Percentiles rank a stretch among this genome's conserved stretches.
Conservation (phyloP, 2,113 vertebrate species). For the Chaetodon trifascialis region DNA sequence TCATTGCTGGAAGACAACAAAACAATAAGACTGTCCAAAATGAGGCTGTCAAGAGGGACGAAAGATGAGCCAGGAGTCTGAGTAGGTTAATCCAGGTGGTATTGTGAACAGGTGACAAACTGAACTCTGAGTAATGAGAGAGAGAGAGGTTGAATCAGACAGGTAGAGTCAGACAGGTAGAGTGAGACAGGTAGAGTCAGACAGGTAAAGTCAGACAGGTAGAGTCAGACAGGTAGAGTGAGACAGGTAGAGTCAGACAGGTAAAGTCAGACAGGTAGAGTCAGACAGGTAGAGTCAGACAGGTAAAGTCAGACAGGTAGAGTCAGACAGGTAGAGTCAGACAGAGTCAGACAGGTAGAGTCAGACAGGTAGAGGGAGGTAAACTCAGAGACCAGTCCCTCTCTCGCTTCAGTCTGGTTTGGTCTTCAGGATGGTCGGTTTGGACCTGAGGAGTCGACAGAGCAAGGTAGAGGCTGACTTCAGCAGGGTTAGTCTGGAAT, state of each 20-base stretch:
- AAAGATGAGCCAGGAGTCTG: constrained; percentile 30
- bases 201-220: background rate
- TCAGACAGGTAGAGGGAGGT: constrained; percentile 18
- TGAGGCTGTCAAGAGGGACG: background rate
- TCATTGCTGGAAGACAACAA: background rate
- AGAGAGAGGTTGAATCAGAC: background rate
- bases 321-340: no score
- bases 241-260: constrained; percentile 2
- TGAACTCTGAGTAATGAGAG: constrained; percentile 19
- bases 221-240: no score
- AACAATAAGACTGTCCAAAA: constrained; percentile 16
- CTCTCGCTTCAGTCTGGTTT: background rate
- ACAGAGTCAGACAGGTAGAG: background rate
- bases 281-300: background rate
- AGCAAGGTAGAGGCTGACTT: constrained; percentile 41
- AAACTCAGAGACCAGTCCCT: background rate
- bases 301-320: background rate
- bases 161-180: background rate
- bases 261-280: no score
- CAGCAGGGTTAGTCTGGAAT: background rate
- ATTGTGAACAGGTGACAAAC: constrained; percentile 14
- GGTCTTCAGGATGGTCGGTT: constrained; percentile 53
- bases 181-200: background rate
- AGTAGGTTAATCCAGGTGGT: constrained; percentile 42
- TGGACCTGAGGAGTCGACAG: constrained; percentile 45